Evolutionary conservation across 2,113 vertebrate species (phyloP).

Genomic region (Aramus guarauna): DNA sequence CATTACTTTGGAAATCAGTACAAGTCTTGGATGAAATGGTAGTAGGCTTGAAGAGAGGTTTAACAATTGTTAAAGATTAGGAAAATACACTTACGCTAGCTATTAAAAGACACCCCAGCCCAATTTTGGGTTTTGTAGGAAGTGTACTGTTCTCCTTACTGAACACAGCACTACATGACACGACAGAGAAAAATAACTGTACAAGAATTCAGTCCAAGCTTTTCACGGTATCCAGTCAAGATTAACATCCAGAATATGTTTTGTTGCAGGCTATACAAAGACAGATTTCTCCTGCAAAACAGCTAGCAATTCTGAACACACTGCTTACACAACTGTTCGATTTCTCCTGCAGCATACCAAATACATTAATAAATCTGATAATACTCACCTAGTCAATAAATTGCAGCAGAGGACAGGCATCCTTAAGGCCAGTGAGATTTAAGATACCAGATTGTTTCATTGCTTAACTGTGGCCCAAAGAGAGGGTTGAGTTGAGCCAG

Average conservation of each 20-base stretch:
- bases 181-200: not conserved
- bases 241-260: not conserved
- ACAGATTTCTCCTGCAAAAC: not conserved
- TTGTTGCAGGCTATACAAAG: not conserved
- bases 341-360: not conserved
- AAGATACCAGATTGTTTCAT: conserved; percentile 90
- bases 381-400: conserved; percentile 63
- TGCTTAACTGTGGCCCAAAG: conserved; percentile 87
- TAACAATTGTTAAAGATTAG: not conserved
- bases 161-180: not conserved
- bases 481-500: conserved; percentile 95
- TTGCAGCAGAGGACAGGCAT: not conserved
- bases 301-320: not conserved
- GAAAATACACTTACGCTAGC: not conserved
- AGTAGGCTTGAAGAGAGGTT: not conserved
- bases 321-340: not conserved
- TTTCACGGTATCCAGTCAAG: not conserved
- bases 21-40: not conserved
- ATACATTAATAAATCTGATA: not conserved
- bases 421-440: conserved; percentile 83
- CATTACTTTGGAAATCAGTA: not conserved
- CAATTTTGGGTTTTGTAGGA: not conserved
- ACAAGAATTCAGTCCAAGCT: not conserved
- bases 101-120: not conserved
- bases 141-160: not conserved